A percentile compares a stretch with the other conserved stretches of the same genome.
phyloP scores from a whole-genome alignment of 2,113 vertebrate species.

The rat (Rattus norvegicus) region DNA sequence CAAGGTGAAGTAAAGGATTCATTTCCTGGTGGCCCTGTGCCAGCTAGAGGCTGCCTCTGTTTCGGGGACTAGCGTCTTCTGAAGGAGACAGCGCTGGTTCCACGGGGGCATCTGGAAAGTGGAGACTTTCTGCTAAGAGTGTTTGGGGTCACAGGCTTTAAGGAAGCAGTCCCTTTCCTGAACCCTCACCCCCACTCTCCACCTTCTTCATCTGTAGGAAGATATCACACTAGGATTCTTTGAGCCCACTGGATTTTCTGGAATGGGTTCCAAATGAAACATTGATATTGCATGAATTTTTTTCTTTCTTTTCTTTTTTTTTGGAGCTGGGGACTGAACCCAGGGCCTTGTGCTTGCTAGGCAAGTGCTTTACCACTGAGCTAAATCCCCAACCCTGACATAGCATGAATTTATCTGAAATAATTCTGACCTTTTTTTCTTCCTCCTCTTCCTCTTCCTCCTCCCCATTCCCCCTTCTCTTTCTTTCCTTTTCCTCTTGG shows the following conservation, averaged over 20 bases:
- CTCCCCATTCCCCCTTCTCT: background rate
- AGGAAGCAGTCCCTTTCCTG: background rate
- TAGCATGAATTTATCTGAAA: background rate
- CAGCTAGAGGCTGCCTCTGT: background rate
- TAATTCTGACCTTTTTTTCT: background rate
- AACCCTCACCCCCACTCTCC: background rate
- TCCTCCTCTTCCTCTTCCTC: fast-evolving
- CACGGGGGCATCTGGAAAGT: background rate
- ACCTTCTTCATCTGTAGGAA: background rate
- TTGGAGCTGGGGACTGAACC: too few species aligned
- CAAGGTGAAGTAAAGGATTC: conserved; percentile 30
- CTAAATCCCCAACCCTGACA: background rate
- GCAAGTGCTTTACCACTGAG: too few species aligned
- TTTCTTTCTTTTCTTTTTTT: too few species aligned
- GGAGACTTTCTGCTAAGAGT: background rate
- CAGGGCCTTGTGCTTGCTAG: too few species aligned
- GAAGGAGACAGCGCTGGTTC: background rate
- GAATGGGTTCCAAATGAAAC: too few species aligned
- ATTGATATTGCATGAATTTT: too few species aligned
- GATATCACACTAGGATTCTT: background rate
- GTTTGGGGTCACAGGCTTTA: background rate
- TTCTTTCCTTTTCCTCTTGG: background rate
- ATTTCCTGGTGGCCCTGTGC: background rate
- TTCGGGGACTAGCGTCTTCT: background rate
- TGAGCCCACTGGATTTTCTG: background rate